phyloP scores from a whole-genome alignment of 2,888 invertebrate genomes.

The Lampropteryx suffumata region DNA sequence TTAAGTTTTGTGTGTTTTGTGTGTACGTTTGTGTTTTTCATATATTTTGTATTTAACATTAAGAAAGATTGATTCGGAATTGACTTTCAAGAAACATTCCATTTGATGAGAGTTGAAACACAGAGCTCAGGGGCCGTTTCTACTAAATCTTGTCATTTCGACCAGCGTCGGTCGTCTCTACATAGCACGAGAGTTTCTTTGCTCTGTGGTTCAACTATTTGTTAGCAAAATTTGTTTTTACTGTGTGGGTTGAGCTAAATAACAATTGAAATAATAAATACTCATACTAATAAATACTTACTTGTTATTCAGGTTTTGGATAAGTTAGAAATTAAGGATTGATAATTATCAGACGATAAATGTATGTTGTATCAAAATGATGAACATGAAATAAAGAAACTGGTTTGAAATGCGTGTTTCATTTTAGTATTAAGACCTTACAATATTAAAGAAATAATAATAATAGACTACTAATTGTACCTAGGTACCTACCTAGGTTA shows the following conservation, averaged over 20 bases:
- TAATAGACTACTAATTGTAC: too few relatives aligned
- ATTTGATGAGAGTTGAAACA: slow-evolving; percentile 21
- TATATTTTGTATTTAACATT: slow-evolving; percentile 26
- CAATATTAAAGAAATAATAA: too few relatives aligned
- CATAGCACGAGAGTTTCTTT: background rate
- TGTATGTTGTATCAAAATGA: slow-evolving; percentile 84
- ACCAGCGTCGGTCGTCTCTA: too few relatives aligned
- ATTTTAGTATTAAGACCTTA: slow-evolving; percentile 42
- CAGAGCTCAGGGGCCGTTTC: slow-evolving; percentile 17
- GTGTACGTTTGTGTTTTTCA: slow-evolving; percentile 33
- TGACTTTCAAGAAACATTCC: slow-evolving; percentile 36
- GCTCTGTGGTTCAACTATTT: slow-evolving; percentile 39
- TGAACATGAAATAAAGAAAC: slow-evolving; percentile 83
- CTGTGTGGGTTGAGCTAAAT: slow-evolving; percentile 35
- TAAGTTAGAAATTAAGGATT: slow-evolving; percentile 80
- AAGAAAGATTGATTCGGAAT: slow-evolving; percentile 33
- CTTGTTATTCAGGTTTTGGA: slow-evolving; percentile 79
- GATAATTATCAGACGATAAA: slow-evolving; percentile 83
- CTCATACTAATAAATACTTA: slow-evolving; percentile 51
- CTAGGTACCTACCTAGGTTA: too few relatives aligned
- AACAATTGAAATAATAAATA: slow-evolving; percentile 43
- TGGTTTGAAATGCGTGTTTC: slow-evolving; percentile 77
- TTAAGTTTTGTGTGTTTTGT: slow-evolving; percentile 33
- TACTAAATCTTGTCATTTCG: too few relatives aligned
- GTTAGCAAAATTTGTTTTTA: slow-evolving; percentile 44